A percentile compares a stretch with the other conserved stretches of the same genome.
Evolutionary conservation across 1,140 invertebrate genomes (phyloP).

Genomic region (Episyrphus balteatus): DNA sequence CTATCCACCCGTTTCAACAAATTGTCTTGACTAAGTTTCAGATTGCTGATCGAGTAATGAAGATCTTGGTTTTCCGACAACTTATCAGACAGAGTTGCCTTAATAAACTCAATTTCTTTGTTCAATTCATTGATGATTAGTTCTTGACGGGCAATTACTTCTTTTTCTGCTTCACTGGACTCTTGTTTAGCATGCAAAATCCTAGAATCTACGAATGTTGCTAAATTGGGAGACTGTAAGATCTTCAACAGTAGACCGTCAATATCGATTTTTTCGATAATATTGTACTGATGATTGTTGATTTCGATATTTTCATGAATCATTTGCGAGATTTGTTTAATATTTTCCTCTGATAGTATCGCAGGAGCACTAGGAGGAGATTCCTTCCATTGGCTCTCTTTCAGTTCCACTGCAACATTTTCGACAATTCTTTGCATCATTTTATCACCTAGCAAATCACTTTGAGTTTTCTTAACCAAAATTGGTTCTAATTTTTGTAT

Average conservation of each 20-base stretch:
- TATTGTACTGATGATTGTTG: conserved; percentile 21
- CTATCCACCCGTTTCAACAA: conserved; percentile 22
- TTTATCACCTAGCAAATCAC: conserved; percentile 12
- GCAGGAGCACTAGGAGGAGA: conserved; percentile 10
- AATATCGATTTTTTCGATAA: conserved; percentile 29
- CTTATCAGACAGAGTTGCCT: conserved; percentile 31
- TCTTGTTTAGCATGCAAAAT: conserved; percentile 9
- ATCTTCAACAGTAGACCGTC: conserved; percentile 17
- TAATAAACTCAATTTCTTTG: conserved; percentile 37
- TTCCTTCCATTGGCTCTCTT: conserved; percentile 3
- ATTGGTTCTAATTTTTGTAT: conserved; percentile 1
- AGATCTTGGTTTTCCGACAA: conserved; percentile 27
- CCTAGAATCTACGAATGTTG: conserved; percentile 17
- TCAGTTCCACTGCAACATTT: conserved; percentile 13
- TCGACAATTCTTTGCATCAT: conserved; percentile 13
- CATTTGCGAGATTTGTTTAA: conserved; percentile 30
- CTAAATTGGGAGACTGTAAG: conserved; percentile 14
- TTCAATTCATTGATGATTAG: conserved; percentile 33
- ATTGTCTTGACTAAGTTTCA: conserved; percentile 21
- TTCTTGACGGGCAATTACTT: conserved; percentile 9
- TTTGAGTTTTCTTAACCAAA: neutral
- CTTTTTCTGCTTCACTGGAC: conserved; percentile 6
- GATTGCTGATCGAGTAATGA: conserved; percentile 23
- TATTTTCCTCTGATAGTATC: conserved; percentile 26
- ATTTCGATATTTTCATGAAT: conserved; percentile 22